These are phyloP conservation scores for Aphrophora alni DNA, from an alignment of 2,888 invertebrate genomes.

Conservation along the genomic window DNA sequence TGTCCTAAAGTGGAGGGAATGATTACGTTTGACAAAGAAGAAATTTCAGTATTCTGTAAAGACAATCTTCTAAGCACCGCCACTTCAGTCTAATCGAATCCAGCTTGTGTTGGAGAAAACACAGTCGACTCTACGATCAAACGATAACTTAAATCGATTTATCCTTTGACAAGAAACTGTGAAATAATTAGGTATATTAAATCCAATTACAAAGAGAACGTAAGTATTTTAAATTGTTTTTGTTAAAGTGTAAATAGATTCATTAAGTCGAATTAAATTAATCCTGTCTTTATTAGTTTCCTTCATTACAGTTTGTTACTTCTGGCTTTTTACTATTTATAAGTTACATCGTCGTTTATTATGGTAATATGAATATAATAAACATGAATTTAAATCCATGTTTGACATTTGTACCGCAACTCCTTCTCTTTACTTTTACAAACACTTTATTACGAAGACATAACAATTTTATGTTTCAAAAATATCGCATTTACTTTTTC, in stretches of 20 bases:
- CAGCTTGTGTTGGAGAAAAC: neutral
- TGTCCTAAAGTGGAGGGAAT: neutral
- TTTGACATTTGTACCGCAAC: too few species aligned
- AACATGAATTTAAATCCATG: too few species aligned
- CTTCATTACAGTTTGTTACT: too few species aligned
- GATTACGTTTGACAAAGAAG: neutral
- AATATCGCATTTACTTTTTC: too few species aligned
- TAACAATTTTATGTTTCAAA: too few species aligned
- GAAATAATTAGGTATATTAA: neutral
- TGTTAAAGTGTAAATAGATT: neutral
- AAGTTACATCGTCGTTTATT: too few species aligned
- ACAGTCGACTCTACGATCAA: neutral
- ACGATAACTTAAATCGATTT: neutral
- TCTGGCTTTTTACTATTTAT: too few species aligned
- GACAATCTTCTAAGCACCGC: neutral
- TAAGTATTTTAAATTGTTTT: neutral
- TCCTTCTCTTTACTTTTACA: too few species aligned
- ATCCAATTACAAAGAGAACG: neutral
- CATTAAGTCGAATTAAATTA: neutral
- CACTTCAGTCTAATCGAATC: neutral
- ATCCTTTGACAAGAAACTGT: neutral
- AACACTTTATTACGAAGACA: too few species aligned
- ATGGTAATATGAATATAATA: too few species aligned
- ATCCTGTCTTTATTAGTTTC: neutral
- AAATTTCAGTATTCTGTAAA: neutral